Conservation (phyloP, 2,888 invertebrate genomes). For the Camptogramma bilineatum region DNA sequence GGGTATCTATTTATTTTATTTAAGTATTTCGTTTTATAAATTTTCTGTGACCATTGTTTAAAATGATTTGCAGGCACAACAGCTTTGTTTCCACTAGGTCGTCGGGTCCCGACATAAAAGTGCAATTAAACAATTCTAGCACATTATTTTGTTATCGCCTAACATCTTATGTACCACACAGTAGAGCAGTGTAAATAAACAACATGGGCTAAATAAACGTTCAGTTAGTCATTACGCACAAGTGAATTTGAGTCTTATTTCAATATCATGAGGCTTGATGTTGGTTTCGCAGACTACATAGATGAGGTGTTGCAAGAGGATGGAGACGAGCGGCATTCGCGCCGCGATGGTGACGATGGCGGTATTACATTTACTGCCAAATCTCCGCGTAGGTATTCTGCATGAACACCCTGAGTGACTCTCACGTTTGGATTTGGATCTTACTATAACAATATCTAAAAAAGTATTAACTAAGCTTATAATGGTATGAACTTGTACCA, state of each 20-base stretch:
- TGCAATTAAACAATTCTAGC: constrained; percentile 27
- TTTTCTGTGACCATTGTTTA: constrained; percentile 54
- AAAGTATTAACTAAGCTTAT: neutral
- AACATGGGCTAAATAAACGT: constrained; percentile 32
- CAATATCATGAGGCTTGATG: constrained; percentile 29
- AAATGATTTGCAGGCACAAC: constrained; percentile 62
- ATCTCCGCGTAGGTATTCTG: constrained; percentile 92
- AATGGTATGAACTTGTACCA: neutral
- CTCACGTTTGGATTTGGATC: constrained; percentile 74
- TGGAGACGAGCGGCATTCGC: constrained; percentile 80
- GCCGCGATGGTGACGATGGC: constrained; percentile 89
- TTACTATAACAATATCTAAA: neutral
- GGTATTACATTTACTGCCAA: constrained; percentile 96
- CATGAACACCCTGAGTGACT: constrained; percentile 68
- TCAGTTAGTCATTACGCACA: constrained; percentile 29
- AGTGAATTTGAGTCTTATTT: constrained; percentile 31
- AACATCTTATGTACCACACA: constrained; percentile 40
- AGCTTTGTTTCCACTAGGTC: constrained; percentile 62
- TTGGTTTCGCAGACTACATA: constrained; percentile 89
- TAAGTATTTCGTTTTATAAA: constrained; percentile 45
- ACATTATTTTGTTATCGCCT: constrained; percentile 40
- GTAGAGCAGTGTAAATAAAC: constrained; percentile 32
- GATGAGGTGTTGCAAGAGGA: constrained; percentile 91
- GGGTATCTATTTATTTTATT: constrained; percentile 68
- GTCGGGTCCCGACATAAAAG: constrained; percentile 37